phyloP scores from a whole-genome alignment of 2,888 invertebrate species.

The Acronicta alni region DNA sequence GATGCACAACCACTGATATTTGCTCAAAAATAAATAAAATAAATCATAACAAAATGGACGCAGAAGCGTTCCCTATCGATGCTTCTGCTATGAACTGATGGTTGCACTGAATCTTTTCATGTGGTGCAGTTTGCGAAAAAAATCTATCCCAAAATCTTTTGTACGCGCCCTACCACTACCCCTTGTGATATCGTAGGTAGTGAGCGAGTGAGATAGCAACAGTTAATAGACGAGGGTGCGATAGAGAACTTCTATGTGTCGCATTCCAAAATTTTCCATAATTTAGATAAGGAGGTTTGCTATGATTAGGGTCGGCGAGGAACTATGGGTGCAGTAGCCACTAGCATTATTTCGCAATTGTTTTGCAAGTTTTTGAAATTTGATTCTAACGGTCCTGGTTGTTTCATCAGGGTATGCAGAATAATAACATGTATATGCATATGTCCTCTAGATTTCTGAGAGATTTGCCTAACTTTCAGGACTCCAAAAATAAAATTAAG shows the following conservation, averaged over 20 bases:
- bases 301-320: conserved; percentile 84
- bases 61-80: conserved; percentile 44
- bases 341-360: conserved; percentile 37
- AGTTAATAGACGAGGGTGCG: conserved; percentile 65
- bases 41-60: conserved; percentile 52
- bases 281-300: conserved; percentile 88
- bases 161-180: conserved; percentile 83
- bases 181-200: conserved; percentile 80
- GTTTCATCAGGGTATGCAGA: not conserved
- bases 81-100: conserved; percentile 60
- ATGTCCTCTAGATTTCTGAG: not conserved
- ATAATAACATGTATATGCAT: conserved; percentile 6
- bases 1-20: conserved; percentile 39
- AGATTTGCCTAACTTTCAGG: not conserved
- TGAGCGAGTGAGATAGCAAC: conserved; percentile 69
- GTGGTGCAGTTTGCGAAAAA: conserved; percentile 87
- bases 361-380: conserved; percentile 34
- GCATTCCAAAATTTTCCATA: conserved; percentile 89
- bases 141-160: conserved; percentile 86
- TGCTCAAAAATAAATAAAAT: conserved; percentile 42
- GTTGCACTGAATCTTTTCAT: conserved; percentile 76
- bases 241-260: conserved; percentile 72
- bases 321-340: conserved; percentile 22
- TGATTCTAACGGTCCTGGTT: conserved; percentile 12
- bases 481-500: not conserved